phyloP scores from a whole-genome alignment of 2,888 invertebrate species.

The Nomada fabriciana region DNA sequence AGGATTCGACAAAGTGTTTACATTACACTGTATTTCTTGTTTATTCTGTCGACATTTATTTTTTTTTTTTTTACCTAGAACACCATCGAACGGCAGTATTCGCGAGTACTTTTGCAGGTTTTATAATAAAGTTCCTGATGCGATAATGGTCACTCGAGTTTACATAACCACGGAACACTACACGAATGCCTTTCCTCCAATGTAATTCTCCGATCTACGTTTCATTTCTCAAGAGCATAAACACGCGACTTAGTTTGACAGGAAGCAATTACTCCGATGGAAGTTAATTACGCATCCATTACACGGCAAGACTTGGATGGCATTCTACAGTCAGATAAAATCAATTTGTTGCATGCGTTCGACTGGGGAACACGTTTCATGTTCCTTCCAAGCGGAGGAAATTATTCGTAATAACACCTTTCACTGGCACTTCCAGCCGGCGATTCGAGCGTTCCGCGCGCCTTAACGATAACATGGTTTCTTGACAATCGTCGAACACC shows the following conservation, averaged over 20 bases:
- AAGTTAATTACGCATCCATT: slow-evolving; percentile 16
- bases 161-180: not conserved
- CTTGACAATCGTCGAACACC: slow-evolving; percentile 45
- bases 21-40: too few species aligned
- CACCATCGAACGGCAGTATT: slow-evolving; percentile 27
- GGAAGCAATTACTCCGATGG: not conserved
- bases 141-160: too few species aligned
- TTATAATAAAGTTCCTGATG: too few species aligned
- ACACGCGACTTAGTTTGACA: too few species aligned
- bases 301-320: not conserved
- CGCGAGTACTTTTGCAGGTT: not conserved
- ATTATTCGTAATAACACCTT: slow-evolving; percentile 62
- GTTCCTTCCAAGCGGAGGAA: slow-evolving; percentile 43
- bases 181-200: not conserved
- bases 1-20: too few species aligned
- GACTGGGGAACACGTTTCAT: slow-evolving; percentile 59
- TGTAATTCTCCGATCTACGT: too few species aligned
- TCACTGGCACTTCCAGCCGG: slow-evolving; percentile 48
- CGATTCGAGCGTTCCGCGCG: slow-evolving; percentile 13
- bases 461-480: slow-evolving; percentile 61
- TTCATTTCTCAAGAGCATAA: too few species aligned
- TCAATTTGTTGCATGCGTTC: slow-evolving; percentile 45
- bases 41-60: too few species aligned
- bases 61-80: not conserved
- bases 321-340: slow-evolving; percentile 33